Conservation (phyloP, 1,140 invertebrate species). For the Penaeus japonicus region DNA sequence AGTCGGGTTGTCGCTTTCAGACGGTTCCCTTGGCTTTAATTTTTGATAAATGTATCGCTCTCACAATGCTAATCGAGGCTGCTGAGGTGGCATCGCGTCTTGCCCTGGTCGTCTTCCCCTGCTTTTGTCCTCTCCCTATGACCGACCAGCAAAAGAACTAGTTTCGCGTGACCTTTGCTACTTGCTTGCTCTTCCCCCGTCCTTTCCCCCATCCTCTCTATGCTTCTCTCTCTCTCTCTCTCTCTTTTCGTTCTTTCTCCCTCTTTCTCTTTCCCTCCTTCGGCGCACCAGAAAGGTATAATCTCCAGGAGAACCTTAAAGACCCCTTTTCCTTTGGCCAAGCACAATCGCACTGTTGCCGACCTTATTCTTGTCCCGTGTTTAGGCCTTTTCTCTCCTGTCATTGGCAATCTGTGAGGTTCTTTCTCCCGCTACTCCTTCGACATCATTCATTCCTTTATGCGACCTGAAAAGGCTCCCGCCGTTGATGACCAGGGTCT, state of each 20-base stretch:
- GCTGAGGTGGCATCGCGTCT: constrained; percentile 17
- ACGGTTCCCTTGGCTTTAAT: constrained; percentile 14
- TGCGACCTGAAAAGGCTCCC: constrained; percentile 43
- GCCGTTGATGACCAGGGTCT: constrained; percentile 27
- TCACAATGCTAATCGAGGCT: constrained; percentile 47
- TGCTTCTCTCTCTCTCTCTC: no score
- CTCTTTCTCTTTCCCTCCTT: constrained; percentile 3
- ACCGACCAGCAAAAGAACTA: no score
- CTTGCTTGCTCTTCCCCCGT: no score
- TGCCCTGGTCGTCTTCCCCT: neutral
- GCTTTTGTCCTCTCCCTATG: neutral
- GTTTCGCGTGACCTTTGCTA: no score
- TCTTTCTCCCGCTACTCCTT: constrained; percentile 43
- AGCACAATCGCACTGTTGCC: constrained; percentile 28
- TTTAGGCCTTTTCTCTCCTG: constrained; percentile 46
- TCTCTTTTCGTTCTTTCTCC: neutral
- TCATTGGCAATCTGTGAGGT: constrained; percentile 46
- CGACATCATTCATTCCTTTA: constrained; percentile 52
- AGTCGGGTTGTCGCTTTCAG: neutral
- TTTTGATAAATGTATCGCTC: constrained; percentile 47
- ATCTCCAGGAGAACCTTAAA: neutral
- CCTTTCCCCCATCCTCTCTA: no score
- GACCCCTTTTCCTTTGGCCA: neutral
- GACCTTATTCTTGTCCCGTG: constrained; percentile 36
- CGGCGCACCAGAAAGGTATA: neutral